These are phyloP conservation scores for Erebia palarica DNA, from an alignment of 2,888 invertebrate genomes.

Conservation along the genomic window DNA sequence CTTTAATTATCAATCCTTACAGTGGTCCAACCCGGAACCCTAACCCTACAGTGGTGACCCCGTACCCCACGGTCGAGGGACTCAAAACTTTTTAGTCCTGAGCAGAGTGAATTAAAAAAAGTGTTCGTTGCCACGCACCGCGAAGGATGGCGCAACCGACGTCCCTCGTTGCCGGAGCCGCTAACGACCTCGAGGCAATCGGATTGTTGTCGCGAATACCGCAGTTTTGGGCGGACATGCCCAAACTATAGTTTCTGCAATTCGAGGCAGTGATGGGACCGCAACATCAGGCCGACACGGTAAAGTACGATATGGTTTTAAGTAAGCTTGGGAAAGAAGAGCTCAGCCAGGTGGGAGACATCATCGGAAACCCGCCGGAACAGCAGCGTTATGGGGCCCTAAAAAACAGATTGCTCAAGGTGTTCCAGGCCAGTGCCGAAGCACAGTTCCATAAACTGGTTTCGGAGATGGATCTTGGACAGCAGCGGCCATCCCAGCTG, in stretches of 20 bases:
- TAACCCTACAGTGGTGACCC: too few species aligned
- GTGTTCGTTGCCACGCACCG: too few species aligned
- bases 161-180: background rate
- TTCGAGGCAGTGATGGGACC: background rate
- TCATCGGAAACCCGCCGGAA: background rate
- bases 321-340: background rate
- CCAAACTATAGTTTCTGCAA: background rate
- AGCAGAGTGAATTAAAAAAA: too few species aligned
- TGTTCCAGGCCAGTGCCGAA: background rate
- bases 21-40: too few species aligned
- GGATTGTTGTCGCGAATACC: background rate
- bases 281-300: background rate
- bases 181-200: background rate
- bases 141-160: background rate
- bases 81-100: too few species aligned
- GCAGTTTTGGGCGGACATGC: background rate
- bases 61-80: too few species aligned
- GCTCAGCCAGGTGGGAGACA: background rate
- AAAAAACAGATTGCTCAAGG: background rate
- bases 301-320: background rate
- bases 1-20: too few species aligned
- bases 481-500: slow-evolving; percentile 3
- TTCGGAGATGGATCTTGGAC: slow-evolving; percentile 2
- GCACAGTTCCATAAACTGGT: slow-evolving; percentile 6
- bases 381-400: background rate